Evolutionary conservation across 2,888 invertebrate genomes (phyloP).

Genomic region (Camponotus fellah): DNA sequence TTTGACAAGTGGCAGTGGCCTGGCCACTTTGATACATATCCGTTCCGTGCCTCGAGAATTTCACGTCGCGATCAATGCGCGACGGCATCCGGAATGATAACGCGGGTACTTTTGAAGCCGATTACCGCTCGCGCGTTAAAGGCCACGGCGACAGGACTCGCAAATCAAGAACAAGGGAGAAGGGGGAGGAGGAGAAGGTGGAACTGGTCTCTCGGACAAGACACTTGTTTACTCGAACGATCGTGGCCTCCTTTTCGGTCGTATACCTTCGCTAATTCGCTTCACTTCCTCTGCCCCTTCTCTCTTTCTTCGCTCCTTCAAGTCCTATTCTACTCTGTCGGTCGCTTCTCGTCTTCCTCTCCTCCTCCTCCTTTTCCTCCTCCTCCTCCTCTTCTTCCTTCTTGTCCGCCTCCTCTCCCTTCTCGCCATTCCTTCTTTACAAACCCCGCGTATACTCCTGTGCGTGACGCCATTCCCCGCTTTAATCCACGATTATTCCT

Average conservation of each 20-base stretch:
- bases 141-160: conserved; percentile 66
- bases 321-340: conserved; percentile 54
- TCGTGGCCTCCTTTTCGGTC: conserved; percentile 85
- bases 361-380: no score
- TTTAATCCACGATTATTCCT: conserved; percentile 39
- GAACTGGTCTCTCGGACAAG: conserved; percentile 73
- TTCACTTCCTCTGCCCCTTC: conserved; percentile 78
- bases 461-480: conserved; percentile 49
- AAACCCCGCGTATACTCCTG: conserved; percentile 24
- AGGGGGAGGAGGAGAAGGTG: conserved; percentile 66
- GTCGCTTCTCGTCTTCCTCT: conserved; percentile 54
- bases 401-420: conserved; percentile 47
- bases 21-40: neutral
- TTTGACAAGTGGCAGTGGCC: neutral
- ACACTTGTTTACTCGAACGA: conserved; percentile 84
- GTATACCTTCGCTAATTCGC: conserved; percentile 84
- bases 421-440: conserved; percentile 20
- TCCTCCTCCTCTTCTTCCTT: conserved; percentile 16
- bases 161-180: conserved; percentile 57
- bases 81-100: conserved; percentile 42
- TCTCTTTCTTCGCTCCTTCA: conserved; percentile 51
- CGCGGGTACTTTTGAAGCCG: conserved; percentile 42
- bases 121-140: conserved; percentile 58
- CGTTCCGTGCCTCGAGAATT: neutral
- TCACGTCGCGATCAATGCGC: conserved; percentile 5